Percentiles rank a stretch among this genome's conserved stretches.
Evolutionary conservation across 2,113 vertebrate species (phyloP).

Genomic region (Motacilla alba): DNA sequence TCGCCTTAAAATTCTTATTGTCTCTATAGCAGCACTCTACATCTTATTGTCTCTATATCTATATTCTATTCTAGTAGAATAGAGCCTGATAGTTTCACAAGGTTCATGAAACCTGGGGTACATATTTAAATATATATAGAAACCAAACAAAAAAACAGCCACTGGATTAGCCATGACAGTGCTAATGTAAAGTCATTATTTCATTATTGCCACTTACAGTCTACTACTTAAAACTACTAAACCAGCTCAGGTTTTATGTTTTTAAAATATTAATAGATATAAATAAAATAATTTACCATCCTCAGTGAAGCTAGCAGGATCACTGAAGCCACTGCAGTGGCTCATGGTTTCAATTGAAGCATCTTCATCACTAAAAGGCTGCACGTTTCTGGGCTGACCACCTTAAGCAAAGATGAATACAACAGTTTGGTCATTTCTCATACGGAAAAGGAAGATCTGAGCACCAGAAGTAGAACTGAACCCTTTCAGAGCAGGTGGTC

Average conservation of each 20-base stretch:
- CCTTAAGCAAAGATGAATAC: constrained; percentile 65
- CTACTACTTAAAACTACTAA: not conserved
- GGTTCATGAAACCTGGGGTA: not conserved
- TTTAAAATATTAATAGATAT: not conserved
- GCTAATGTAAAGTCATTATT: not conserved
- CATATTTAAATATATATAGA: not conserved
- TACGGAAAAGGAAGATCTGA: not conserved
- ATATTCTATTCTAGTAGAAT: not conserved
- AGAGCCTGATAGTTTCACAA: not conserved
- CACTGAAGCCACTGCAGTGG: constrained; percentile 96
- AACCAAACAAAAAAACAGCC: not conserved
- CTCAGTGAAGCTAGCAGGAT: constrained; percentile 87
- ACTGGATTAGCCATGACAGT: not conserved
- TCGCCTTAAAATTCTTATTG: not conserved
- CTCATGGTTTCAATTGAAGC: constrained; percentile 97
- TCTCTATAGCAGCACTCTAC: not conserved
- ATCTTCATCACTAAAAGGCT: constrained; percentile 97
- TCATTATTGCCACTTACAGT: not conserved
- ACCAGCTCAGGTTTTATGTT: not conserved
- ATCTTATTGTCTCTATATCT: not conserved
- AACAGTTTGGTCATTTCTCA: not conserved
- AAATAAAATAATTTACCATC: constrained; percentile 78
- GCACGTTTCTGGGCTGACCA: constrained; percentile 86
- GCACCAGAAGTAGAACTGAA: not conserved
- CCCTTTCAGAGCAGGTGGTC: not conserved